Evolutionary conservation across 2,797 vertebrate species (phyloP).

Genomic region (Columba guinea): DNA sequence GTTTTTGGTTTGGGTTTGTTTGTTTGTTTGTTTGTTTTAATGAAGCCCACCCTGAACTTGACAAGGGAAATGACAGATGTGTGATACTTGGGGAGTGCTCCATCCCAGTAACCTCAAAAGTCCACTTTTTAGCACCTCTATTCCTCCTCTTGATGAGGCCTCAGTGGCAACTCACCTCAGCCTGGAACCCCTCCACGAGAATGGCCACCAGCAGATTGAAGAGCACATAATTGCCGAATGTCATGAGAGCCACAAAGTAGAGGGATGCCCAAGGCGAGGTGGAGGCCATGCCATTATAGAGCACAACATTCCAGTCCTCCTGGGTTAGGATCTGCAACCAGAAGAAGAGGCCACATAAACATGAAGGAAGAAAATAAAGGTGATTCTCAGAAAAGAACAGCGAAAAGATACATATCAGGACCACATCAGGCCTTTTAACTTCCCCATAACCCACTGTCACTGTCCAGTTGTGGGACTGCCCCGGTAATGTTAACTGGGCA

Average conservation of each 20-base stretch:
- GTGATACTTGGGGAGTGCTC: neutral
- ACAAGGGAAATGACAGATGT: neutral
- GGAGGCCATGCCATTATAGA: constrained; percentile 99
- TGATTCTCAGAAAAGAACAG: neutral
- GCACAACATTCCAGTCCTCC: constrained; percentile 98
- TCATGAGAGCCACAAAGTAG: constrained; percentile 98
- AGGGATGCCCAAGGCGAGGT: constrained; percentile 95
- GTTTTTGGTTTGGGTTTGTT: neutral
- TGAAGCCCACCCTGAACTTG: neutral
- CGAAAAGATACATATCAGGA: neutral
- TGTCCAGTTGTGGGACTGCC: neutral
- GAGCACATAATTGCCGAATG: constrained; percentile 98
- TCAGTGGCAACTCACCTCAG: constrained; percentile 84
- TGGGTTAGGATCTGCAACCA: constrained; percentile 91
- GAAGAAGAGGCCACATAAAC: neutral
- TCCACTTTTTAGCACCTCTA: neutral
- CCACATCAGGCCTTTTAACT: neutral
- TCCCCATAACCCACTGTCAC: neutral
- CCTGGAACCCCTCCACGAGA: constrained; percentile 98
- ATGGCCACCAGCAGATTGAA: constrained; percentile 98
- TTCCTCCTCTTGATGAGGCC: neutral
- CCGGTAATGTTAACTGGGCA: neutral
- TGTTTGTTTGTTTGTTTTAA: neutral
- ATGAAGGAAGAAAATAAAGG: neutral
- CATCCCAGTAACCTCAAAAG: neutral